Base-by-base conservation (phyloP, 2,888 invertebrate genomes). In the Anoncus sp. region DNA sequence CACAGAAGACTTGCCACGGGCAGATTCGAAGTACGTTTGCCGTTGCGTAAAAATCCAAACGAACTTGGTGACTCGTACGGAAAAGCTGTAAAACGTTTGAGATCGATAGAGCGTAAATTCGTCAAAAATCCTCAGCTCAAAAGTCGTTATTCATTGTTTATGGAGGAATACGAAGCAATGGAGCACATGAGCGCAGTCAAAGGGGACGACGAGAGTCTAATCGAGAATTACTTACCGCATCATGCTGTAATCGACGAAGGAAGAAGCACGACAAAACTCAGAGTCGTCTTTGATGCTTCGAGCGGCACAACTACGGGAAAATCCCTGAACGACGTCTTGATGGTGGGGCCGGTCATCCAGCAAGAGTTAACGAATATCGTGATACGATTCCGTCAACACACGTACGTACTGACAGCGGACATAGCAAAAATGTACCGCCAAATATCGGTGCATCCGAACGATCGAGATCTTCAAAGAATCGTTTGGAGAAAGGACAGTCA, bases 261-360 rank as follows among this genome's bases (percentile, higher is more conserved):
- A n/a, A 83, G 83, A 57, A 63, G 81, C 1, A 83, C 84, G 4
- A 87, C 84, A 0, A 84, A 84, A 47, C 45, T 85, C 14, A 71
- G 88, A 20, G 84, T 86, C 1, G 87, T 88, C 0, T 88, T 85
- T 74, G 85, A 88, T 57, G 86, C 80, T 6, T 86, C 85, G 0
- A 78, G 79, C 12, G 78, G 66, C 75, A 77, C 57, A 16, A 72
- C 80, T 1, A 53, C 81, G 9, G 79, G 81, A 9, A 38, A 75
- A 45, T 85, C 85, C 1, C 70, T 87, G 0, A 87, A 87, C 69
- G 84, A 85, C 7, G 49, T 75, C 0, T 69, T 84, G 31, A 18
- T 60, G n/a, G 81, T 80, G 0, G 87, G 87, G 1, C 83, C 85
- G 2, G 71, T 65, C 0, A 24, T 85, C 0, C 77, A 80, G 18